Evolutionary conservation across 2,888 invertebrate species (phyloP).

Genomic region (Coremacera marginata): DNA sequence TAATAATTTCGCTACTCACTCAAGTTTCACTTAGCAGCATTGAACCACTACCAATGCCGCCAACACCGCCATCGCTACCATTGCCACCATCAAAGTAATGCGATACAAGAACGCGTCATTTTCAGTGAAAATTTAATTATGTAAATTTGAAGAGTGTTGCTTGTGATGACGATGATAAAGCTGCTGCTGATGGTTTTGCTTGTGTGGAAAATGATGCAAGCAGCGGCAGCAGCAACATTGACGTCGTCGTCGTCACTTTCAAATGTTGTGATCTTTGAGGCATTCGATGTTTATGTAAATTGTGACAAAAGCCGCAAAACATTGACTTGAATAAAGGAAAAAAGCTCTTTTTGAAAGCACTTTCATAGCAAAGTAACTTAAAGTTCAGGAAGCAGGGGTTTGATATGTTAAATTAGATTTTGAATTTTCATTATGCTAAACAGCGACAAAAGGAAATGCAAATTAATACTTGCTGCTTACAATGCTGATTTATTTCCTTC

Average conservation of each 20-base stretch:
- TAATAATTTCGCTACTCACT: conserved; percentile 15
- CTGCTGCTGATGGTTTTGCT: background rate
- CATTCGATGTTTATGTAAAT: background rate
- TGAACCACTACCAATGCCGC: background rate
- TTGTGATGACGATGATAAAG: background rate
- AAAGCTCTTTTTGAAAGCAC: background rate
- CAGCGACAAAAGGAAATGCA: background rate
- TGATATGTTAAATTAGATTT: background rate
- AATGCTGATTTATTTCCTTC: too few relatives aligned
- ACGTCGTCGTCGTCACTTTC: background rate
- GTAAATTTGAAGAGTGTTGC: conserved; percentile 13
- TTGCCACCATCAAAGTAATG: background rate
- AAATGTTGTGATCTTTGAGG: conserved; percentile 5
- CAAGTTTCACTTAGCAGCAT: conserved; percentile 9
- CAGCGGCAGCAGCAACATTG: background rate
- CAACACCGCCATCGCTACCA: background rate
- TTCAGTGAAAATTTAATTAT: conserved; percentile 21
- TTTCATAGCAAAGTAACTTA: background rate
- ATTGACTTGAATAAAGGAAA: background rate
- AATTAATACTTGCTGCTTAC: too few relatives aligned
- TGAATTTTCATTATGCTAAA: conserved; percentile 1
- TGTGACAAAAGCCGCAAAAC: conserved; percentile 13
- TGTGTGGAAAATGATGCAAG: too few relatives aligned
- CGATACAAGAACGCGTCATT: background rate
- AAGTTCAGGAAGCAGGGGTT: background rate